Evolutionary conservation across 1,140 invertebrate species (phyloP).

Genomic region (Oppia nitens): DNA sequence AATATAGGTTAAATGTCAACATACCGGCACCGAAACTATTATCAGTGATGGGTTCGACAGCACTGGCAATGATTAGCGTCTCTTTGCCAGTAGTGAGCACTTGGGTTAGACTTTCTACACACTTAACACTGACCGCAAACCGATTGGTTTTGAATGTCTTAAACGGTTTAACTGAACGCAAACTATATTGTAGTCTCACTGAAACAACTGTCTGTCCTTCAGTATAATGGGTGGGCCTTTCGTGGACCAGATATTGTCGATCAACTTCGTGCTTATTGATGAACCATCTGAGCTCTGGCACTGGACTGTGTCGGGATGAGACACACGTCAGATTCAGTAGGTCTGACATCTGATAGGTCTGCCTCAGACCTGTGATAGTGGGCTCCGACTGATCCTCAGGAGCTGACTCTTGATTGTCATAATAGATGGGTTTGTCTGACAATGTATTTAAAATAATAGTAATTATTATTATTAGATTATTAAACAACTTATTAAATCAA

Average conservation of each 20-base stretch:
- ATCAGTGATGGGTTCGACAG: not conserved
- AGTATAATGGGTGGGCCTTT: conserved; percentile 7
- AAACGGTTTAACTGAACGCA: not conserved
- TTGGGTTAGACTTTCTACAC: conserved; percentile 4
- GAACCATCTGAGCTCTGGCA: conserved; percentile 13
- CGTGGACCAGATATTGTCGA: conserved; percentile 9
- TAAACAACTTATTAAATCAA: too few relatives aligned
- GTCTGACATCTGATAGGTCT: conserved; percentile 10
- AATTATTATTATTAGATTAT: too few relatives aligned
- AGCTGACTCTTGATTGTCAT: not conserved
- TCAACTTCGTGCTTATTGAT: conserved; percentile 5
- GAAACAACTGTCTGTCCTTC: conserved; percentile 2
- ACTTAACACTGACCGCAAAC: not conserved
- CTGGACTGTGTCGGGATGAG: conserved; percentile 9
- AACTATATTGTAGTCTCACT: not conserved
- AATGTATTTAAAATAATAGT: too few relatives aligned
- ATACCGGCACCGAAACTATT: conserved; percentile 8
- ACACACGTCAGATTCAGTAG: conserved; percentile 1
- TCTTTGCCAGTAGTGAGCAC: conserved; percentile 5
- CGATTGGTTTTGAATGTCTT: not conserved
- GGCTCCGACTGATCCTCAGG: conserved; percentile 6
- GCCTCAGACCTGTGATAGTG: conserved; percentile 7
- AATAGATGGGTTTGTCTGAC: too few relatives aligned
- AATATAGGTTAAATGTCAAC: not conserved
- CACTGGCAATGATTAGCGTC: not conserved